Evolutionary conservation across 2,888 invertebrate species (phyloP), one percentile per base, ranked within the genome.

Genomic region (Cryptosula pallasiana): DNA sequence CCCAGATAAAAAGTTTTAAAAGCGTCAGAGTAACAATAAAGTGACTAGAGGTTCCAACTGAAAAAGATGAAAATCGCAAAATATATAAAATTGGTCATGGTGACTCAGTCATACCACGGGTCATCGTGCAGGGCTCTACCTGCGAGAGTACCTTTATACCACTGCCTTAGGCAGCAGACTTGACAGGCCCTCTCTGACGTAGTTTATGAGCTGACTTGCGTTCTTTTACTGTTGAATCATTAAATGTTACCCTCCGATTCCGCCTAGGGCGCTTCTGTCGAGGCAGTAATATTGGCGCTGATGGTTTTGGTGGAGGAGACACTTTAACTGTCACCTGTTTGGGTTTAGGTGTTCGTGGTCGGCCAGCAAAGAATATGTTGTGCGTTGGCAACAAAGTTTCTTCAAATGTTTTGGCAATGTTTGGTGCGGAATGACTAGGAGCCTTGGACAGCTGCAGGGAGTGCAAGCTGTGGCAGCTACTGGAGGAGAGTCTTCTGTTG

Each of bases 351-450:
- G 63, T 25, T 3, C 25, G 29, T 5, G 63, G 63, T 5, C 63
- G 63, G 32, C 63, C 63, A 32, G 63, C 63, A 63, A 63, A 63
- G 63, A 63, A 63, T 63, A 63, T 63, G n/a, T 63, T 63, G 63
- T 63, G 63, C 13, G 63, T 63, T 13, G 63, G 63, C 32, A 63
- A n/a, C 27, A 63, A n/a, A 9, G 63, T 63, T 13, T 63, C 63
- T 34, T 63, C 63, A 63, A 63, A 63, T 5, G 63, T 27, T 32
- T 25, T 27, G 32, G 27, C 5, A 13, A 27, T 32, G 13, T 9
- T 32, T 25, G 63, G 63, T 25, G 63, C 63, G 13, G 63, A 63
- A 32, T 63, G 63, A 13, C 16, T 57, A 5, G 25, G 5, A n/a
- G 5, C 25, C 13, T 23, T 23, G 5, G 9, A 5, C 5, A n/a